Conservation (phyloP, 2,113 vertebrate genomes). For the Hypanus sabinus region DNA sequence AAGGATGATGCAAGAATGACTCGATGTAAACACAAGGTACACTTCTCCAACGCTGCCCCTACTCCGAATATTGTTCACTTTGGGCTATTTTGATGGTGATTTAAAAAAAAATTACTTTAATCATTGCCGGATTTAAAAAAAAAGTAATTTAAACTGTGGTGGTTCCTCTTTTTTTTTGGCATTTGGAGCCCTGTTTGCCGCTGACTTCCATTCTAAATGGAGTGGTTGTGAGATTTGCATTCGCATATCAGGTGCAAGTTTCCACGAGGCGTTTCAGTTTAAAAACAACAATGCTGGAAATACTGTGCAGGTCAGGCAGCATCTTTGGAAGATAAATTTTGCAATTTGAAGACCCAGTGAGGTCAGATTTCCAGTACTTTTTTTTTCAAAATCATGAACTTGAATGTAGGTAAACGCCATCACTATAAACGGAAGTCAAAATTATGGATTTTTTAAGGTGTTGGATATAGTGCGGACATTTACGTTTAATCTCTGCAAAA, state of each 20-base stretch:
- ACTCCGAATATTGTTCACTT: no score
- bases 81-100: not conserved
- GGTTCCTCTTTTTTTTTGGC: not conserved
- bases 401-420: not conserved
- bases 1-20: slow-evolving; percentile 14
- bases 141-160: not conserved
- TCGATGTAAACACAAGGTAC: not conserved
- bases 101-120: no score
- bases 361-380: no score
- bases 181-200: not conserved
- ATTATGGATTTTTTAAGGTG: not conserved
- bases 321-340: no score
- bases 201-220: not conserved
- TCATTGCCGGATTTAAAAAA: not conserved
- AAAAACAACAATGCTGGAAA: no score
- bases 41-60: not conserved
- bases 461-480: no score
- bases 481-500: no score
- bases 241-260: not conserved
- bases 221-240: not conserved
- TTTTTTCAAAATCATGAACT: no score
- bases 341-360: no score
- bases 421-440: no score
- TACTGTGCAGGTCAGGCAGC: no score
- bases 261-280: not conserved